A percentile compares a stretch with the other conserved stretches of the same genome.
Evolutionary conservation across 2,113 vertebrate species (phyloP).

Genomic region (Chionomys nivalis): DNA sequence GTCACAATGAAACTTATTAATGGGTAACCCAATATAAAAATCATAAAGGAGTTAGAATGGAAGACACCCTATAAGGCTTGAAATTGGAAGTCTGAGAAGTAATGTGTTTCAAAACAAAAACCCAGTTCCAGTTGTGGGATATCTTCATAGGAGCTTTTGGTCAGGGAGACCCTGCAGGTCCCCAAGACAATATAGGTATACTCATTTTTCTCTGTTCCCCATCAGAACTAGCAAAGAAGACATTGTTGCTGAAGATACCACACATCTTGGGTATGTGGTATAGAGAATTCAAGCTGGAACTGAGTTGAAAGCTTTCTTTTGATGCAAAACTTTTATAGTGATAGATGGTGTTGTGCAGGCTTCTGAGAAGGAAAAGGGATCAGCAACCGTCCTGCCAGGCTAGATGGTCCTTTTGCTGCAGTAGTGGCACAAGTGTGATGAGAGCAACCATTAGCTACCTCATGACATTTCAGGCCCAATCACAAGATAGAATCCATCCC

Average conservation of each 20-base stretch:
- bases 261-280: background rate
- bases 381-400: no score
- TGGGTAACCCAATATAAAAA: background rate
- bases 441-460: no score
- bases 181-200: background rate
- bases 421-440: no score
- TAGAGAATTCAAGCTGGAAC: background rate
- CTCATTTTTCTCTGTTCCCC: background rate
- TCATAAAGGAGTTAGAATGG: background rate
- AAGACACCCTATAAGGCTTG: background rate
- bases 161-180: background rate
- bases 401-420: no score
- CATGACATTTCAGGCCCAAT: no score
- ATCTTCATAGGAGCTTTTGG: background rate
- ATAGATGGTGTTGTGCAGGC: background rate
- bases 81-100: background rate
- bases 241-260: background rate
- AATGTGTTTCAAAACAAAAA: background rate
- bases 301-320: background rate
- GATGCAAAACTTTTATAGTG: background rate
- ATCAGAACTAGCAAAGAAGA: background rate
- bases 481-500: no score
- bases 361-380: background rate
- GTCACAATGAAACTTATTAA: background rate
- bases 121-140: background rate